A percentile compares a stretch with the other conserved stretches of the same genome.
These are phyloP conservation scores for Phoebastria nigripes DNA, from an alignment of 2,797 vertebrate genomes.

Conservation along the genomic window DNA sequence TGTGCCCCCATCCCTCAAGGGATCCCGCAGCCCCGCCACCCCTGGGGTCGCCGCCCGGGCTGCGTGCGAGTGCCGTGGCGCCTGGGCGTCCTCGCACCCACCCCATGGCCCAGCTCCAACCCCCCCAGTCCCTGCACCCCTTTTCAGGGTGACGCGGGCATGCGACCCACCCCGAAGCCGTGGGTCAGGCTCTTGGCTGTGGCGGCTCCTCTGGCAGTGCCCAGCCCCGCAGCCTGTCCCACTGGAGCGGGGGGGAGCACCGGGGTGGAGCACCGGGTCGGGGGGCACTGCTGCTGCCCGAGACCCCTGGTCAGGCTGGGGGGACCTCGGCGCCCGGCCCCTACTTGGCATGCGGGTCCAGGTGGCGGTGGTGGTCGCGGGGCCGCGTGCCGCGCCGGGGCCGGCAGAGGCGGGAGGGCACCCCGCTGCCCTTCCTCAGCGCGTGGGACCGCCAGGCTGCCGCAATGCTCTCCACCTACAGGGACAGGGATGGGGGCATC, in stretches of 20 bases:
- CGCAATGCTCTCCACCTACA: constrained; percentile 69
- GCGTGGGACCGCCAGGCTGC: constrained; percentile 77
- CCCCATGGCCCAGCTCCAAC: neutral
- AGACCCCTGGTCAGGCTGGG: rapidly evolving
- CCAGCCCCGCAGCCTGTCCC: neutral
- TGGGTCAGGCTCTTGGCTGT: neutral
- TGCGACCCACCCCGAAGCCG: rapidly evolving
- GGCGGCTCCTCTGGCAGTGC: neutral
- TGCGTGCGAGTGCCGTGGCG: no score
- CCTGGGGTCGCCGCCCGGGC: neutral
- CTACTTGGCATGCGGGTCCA: constrained; percentile 60
- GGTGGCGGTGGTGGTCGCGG: constrained; percentile 71
- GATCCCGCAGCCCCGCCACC: neutral
- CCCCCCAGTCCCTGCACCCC: no score
- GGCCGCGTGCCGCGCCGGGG: constrained; percentile 69
- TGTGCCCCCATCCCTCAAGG: neutral
- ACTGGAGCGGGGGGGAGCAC: neutral
- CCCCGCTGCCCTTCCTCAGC: constrained; percentile 55
- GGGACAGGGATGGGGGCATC: neutral
- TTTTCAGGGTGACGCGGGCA: neutral
- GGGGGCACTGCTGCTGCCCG: neutral
- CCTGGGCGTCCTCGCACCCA: neutral
- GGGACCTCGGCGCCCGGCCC: rapidly evolving
- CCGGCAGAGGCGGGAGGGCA: constrained; percentile 59
- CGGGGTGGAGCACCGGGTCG: rapidly evolving